Percentiles rank a stretch among this genome's conserved stretches.
phyloP scores from a whole-genome alignment of 2,888 invertebrate species.

The Dexiosoma caninum region DNA sequence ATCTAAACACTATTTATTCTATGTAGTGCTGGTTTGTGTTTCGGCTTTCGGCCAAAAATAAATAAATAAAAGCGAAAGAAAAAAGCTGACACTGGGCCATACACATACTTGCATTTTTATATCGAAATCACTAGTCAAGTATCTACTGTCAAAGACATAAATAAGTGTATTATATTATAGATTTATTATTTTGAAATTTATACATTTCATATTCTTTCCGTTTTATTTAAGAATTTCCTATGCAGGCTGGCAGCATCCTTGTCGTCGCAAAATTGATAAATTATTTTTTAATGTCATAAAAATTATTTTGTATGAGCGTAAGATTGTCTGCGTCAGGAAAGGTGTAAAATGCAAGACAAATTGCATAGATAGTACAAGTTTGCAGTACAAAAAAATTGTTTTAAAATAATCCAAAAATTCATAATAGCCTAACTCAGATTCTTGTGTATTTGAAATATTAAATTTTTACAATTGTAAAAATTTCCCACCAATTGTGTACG shows the following conservation, averaged over 20 bases:
- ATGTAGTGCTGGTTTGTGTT: background rate
- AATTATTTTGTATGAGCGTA: background rate
- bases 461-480: no score
- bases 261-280: slow-evolving; percentile 32
- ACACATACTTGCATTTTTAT: background rate
- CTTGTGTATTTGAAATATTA: no score
- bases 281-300: slow-evolving; percentile 33
- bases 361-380: background rate
- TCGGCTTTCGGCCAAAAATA: slow-evolving; percentile 33
- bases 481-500: no score
- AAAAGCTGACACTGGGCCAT: background rate
- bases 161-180: slow-evolving; percentile 49
- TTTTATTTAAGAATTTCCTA: background rate
- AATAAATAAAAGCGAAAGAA: background rate
- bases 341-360: slow-evolving; percentile 32
- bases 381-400: background rate
- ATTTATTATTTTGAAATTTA: slow-evolving; percentile 50
- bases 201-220: slow-evolving; percentile 20
- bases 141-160: slow-evolving; percentile 42
- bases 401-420: no score
- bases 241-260: background rate
- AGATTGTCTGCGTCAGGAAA: background rate
- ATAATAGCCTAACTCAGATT: no score
- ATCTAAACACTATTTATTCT: background rate
- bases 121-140: background rate